Percentiles rank a stretch among this genome's conserved stretches.
Conservation (phyloP, 2,888 invertebrate species). For the Spatulosminthurus flaviceps region DNA sequence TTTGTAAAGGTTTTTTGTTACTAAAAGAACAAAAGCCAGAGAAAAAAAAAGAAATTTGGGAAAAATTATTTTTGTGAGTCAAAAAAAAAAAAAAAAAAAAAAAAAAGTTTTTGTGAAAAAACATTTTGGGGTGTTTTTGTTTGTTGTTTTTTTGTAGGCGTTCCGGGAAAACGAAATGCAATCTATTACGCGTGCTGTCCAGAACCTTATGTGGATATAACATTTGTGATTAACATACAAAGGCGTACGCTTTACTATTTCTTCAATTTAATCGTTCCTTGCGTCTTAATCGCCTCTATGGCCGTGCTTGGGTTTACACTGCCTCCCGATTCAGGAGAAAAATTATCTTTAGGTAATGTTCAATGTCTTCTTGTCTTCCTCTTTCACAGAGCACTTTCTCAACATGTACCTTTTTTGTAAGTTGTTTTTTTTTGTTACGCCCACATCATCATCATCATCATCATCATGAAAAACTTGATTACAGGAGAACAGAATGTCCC, state of each 20-base stretch:
- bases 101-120: conserved; percentile 33
- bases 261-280: conserved; percentile 99
- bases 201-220: conserved; percentile 82
- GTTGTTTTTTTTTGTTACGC: neutral
- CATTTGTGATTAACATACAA: conserved; percentile 96
- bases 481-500: too few species aligned
- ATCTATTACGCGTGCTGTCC: conserved; percentile 75
- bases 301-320: conserved; percentile 97
- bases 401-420: neutral
- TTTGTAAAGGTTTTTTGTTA: neutral
- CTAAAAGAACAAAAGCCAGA: too few species aligned
- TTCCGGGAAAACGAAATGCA: conserved; percentile 92
- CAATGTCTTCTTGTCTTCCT: neutral
- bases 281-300: conserved; percentile 98
- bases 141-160: conserved; percentile 72
- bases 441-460: too few species aligned
- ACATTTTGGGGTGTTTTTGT: conserved; percentile 42
- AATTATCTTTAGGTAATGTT: conserved; percentile 86
- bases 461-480: too few species aligned
- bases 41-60: neutral
- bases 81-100: too few species aligned
- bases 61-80: neutral
- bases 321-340: conserved; percentile 97
- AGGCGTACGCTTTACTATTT: conserved; percentile 98
- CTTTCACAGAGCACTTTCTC: too few species aligned